Evolutionary conservation across 2,888 invertebrate species (phyloP), one percentile per base, ranked within the genome.

Genomic region (Myathropa florea): DNA sequence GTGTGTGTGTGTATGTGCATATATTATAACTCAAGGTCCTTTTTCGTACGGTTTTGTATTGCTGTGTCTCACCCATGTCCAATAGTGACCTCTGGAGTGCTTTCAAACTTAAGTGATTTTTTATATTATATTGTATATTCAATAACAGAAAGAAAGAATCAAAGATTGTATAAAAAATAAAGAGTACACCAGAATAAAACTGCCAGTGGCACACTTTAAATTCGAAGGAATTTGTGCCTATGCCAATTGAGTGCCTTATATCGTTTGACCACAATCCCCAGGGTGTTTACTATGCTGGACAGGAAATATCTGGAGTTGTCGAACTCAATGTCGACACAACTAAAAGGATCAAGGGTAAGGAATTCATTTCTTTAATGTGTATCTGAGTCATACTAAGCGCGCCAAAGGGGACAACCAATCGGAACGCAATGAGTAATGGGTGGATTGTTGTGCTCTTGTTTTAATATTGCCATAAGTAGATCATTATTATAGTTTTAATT

Each of bases 211-310:
- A 77, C 28, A 81, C 64, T 73, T 85, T 70, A 33, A 77, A 77
- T 73, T 85, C 59, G 73, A 77, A 85, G 82, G 82, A 85, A 78
- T 60, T 79, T 83, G 86, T 86, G 86, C 83, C 90, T 92, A 92
- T 92, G 92, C 92, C 92, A 90, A 92, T 92, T 90, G 92, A 92
- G 92, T 92, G 92, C 92, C 92, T 92, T 92, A 92, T 93, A 90
- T 91, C 92, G 89, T 92, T 92, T 89, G 92, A 92, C 91, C 91
- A 92, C 89, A 92, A 92, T 92, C 91, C 91, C 89, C 92, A 92
- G 91, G 92, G 92, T 91, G 92, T 92, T 89, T 92, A 92, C 90
- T 92, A 92, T 92, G 92, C 92, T 90, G 92, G 92, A 88, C 92
- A 92, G 88, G 92, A 92, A 85, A 88, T 92, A 88, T 92, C 92